Base-by-base conservation (phyloP, 2,113 vertebrate genomes). In the Cyphomyrus discorhynchus region DNA sequence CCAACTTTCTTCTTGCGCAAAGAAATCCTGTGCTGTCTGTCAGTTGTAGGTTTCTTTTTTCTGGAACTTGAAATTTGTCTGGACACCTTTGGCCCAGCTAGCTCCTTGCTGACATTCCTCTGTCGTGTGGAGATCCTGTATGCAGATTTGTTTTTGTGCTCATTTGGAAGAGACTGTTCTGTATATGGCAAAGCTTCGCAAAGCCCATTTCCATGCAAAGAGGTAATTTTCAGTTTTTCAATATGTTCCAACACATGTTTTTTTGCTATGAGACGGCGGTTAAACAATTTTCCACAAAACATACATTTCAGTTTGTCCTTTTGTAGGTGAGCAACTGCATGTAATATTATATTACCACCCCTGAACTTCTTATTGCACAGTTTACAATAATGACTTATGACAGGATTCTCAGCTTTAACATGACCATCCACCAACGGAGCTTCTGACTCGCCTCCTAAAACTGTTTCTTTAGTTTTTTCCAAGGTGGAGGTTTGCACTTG, bases 301-400 rank as follows among this genome's bases (percentile, higher is more conserved):
- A 99, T 98, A 92, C 98, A 99, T 91, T 97, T 96, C 21, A 97
- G 96, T 92, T 96, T 97, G 31, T 98, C 98, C 90, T 95, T 98
- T 88, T 98, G 97, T 91, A 97, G 98, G 94, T 99, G 98, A 94
- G 97, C 97, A 94, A 98, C 96, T 42, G 98, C 97, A 66, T 99
- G 98, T 24, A 95, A 95, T 21, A 98, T 96, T 74, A 99, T 97
- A 53, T 97, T 96, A 83, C 95, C 95, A 15, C 97, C 97, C 90
- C 96, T 96, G 85, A 97, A 97, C 62, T 95, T 96, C 92, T 97
- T 98, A 93, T 96, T 96, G 93, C 98, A 99, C 94, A 98, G 95
- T 66, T 96, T 95, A 88, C 98, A 99, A n/a, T 94, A 94, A 92
- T 95, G 97, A 86, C 95, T 96, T 53, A 96, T 94, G 92, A 83